Conservation (phyloP, 1,140 invertebrate species). For the Alviniconcha marisindica region DNA sequence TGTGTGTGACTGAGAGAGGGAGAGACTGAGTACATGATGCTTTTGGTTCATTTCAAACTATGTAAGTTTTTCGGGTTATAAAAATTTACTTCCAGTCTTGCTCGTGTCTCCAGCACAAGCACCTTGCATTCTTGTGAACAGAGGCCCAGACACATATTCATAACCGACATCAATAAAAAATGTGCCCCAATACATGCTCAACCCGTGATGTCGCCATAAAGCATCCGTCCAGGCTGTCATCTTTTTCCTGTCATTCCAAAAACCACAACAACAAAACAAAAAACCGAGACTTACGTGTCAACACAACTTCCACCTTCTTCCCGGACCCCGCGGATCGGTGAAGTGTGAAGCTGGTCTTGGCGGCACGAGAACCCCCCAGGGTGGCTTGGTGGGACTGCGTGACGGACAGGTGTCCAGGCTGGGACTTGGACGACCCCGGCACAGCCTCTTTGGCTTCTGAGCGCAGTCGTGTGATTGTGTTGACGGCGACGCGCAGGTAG, state of each 20-base stretch:
- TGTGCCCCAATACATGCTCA: too few species aligned
- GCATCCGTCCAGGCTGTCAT: too few species aligned
- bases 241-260: too few species aligned
- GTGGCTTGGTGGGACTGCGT: constrained; percentile 81
- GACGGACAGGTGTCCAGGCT: background rate
- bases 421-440: constrained; percentile 9
- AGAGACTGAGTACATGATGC: too few species aligned
- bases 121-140: background rate
- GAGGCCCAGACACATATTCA: background rate
- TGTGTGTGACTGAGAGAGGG: too few species aligned
- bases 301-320: background rate
- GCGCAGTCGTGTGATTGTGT: constrained; percentile 84
- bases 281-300: constrained; percentile 19
- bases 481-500: constrained; percentile 90
- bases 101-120: too few species aligned
- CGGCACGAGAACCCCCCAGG: constrained; percentile 80
- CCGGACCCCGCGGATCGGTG: background rate
- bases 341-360: constrained; percentile 82
- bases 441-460: constrained; percentile 55
- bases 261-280: too few species aligned
- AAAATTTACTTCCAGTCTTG: too few species aligned
- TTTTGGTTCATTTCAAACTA: too few species aligned
- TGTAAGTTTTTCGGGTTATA: too few species aligned
- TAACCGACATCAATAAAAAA: too few species aligned
- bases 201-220: too few species aligned